These are phyloP conservation scores for Euzetes globulus DNA, from an alignment of 2,888 invertebrate genomes.

Conservation along the genomic window DNA sequence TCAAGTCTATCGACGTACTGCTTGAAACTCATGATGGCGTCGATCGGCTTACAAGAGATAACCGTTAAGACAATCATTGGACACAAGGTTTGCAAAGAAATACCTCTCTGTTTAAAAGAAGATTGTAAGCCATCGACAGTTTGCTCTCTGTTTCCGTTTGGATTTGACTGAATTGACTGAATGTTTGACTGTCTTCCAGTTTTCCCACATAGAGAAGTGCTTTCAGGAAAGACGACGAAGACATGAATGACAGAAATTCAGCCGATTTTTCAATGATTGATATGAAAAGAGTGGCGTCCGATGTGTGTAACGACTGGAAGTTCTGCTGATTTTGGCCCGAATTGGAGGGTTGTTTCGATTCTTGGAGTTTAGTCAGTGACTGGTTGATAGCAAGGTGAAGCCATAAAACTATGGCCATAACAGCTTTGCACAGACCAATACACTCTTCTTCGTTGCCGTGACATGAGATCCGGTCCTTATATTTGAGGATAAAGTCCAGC, in stretches of 20 bases:
- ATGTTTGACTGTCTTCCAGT: constrained; percentile 55
- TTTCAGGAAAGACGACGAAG: constrained; percentile 45
- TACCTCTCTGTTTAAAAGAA: constrained; percentile 2
- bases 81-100: not conserved
- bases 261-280: constrained; percentile 46
- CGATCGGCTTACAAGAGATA: constrained; percentile 2
- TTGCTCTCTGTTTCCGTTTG: constrained; percentile 26
- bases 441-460: constrained; percentile 71
- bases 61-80: too few relatives aligned
- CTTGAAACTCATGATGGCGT: constrained; percentile 20
- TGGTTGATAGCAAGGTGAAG: constrained; percentile 44
- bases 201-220: constrained; percentile 48
- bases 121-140: constrained; percentile 1
- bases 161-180: constrained; percentile 54
- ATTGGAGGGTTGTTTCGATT: constrained; percentile 41
- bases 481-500: constrained; percentile 59
- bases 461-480: constrained; percentile 44
- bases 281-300: constrained; percentile 40
- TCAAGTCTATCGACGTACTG: constrained; percentile 19
- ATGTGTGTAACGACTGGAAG: not conserved
- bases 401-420: constrained; percentile 51
- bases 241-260: constrained; percentile 45
- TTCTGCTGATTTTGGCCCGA: constrained; percentile 35
- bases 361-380: constrained; percentile 46
- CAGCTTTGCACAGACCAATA: constrained; percentile 65